A percentile compares a stretch with the other conserved stretches of the same genome.
These are phyloP conservation scores for Argentina silus DNA, from an alignment of 2,797 vertebrate genomes.

Conservation along the genomic window DNA sequence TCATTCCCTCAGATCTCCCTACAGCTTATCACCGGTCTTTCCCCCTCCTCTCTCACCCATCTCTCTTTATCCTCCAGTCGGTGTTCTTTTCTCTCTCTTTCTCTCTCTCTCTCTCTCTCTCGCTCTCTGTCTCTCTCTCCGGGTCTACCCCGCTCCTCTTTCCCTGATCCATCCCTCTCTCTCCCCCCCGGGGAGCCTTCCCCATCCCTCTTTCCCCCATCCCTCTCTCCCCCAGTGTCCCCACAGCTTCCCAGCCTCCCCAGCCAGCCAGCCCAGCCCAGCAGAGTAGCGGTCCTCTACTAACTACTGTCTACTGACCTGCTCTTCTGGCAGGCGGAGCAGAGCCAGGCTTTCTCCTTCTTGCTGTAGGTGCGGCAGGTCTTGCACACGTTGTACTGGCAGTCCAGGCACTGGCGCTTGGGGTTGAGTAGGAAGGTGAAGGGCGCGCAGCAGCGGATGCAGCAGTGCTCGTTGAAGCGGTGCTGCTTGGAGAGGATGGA, in stretches of 20 bases:
- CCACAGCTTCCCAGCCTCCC: not conserved
- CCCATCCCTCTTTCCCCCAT: not conserved
- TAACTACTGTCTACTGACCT: constrained; percentile 78
- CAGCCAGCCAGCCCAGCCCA: not conserved
- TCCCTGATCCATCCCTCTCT: not conserved
- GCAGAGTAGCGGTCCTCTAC: not conserved
- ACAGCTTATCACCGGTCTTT: not conserved
- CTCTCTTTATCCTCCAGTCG: not conserved
- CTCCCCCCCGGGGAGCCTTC: not conserved
- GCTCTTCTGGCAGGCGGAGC: constrained; percentile 90
- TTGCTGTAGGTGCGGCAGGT: constrained; percentile 90
- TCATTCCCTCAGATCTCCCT: not conserved
- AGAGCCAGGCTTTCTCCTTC: constrained; percentile 89
- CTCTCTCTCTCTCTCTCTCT: too few species aligned
- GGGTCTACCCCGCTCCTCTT: too few species aligned
- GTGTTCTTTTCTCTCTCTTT: too few species aligned
- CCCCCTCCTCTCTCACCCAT: not conserved
- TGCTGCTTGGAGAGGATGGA: constrained; percentile 92
- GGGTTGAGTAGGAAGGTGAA: constrained; percentile 96
- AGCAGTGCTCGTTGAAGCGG: constrained; percentile 94
- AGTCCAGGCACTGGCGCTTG: constrained; percentile 89
- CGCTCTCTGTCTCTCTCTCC: too few species aligned
- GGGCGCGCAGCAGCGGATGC: constrained; percentile 94
- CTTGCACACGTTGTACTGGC: constrained; percentile 95
- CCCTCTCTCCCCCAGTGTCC: not conserved